phyloP scores from a whole-genome alignment of 1,140 invertebrate species.

The Tetragonula clypearis region DNA sequence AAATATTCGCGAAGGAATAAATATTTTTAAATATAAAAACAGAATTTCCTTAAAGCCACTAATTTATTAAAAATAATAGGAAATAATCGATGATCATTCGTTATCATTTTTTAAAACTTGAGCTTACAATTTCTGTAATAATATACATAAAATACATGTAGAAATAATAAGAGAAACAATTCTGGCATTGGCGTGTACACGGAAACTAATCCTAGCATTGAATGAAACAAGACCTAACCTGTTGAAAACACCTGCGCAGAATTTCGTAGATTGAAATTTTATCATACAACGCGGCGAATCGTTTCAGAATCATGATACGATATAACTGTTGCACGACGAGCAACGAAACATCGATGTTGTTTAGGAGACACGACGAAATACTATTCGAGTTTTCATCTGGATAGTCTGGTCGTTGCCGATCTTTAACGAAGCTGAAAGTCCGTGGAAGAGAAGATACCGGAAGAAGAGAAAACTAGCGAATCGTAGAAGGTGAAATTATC shows the following conservation, averaged over 20 bases:
- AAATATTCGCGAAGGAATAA: too few species aligned
- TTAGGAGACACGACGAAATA: background rate
- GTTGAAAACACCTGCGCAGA: background rate
- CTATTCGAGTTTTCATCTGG: constrained; percentile 9
- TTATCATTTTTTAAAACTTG: background rate
- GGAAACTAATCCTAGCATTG: background rate
- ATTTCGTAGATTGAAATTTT: background rate
- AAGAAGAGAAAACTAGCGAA: constrained; percentile 47
- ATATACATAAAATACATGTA: too few species aligned
- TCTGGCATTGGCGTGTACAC: too few species aligned
- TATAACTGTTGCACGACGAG: background rate
- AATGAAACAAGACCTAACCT: background rate
- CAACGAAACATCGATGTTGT: background rate
- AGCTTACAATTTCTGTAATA: background rate
- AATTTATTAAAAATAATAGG: background rate
- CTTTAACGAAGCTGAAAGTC: constrained; percentile 15
- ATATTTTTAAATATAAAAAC: background rate
- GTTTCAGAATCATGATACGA: background rate
- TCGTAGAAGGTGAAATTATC: constrained; percentile 66
- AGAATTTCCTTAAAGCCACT: background rate
- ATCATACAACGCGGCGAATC: background rate
- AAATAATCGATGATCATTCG: background rate
- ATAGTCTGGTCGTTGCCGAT: background rate
- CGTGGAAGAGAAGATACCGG: constrained; percentile 28
- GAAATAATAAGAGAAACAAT: too few species aligned